phyloP scores from a whole-genome alignment of 2,113 vertebrate species.

The Menura novaehollandiae region DNA sequence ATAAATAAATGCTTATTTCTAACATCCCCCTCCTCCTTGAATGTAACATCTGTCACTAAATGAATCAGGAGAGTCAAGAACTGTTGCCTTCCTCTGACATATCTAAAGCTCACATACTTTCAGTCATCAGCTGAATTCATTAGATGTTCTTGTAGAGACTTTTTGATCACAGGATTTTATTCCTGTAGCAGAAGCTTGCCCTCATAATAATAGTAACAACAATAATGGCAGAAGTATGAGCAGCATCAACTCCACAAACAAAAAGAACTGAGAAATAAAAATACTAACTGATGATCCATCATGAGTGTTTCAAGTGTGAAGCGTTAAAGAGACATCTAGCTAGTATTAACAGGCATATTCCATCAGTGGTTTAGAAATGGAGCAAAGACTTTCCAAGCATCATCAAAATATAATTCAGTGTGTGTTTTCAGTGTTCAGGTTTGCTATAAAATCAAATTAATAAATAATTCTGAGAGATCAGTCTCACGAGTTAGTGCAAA shows the following conservation, averaged over 20 bases:
- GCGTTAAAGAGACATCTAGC: background rate
- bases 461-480: background rate
- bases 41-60: conserved; percentile 37
- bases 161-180: background rate
- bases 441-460: background rate
- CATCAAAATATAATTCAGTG: background rate
- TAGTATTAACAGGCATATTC: background rate
- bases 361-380: background rate
- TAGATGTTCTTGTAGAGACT: background rate
- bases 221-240: background rate
- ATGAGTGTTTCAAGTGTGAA: background rate
- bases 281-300: background rate
- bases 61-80: conserved; percentile 21
- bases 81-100: background rate
- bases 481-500: background rate
- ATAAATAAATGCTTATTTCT: conserved; percentile 16
- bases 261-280: background rate
- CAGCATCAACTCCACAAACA: background rate
- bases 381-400: background rate
- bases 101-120: background rate
- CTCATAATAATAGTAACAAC: background rate
- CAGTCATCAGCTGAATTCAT: background rate
- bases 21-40: background rate
- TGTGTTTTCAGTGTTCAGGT: background rate
- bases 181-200: background rate